Evolutionary conservation across 2,888 invertebrate genomes (phyloP).

Genomic region (Orthonychiurus folsomi): DNA sequence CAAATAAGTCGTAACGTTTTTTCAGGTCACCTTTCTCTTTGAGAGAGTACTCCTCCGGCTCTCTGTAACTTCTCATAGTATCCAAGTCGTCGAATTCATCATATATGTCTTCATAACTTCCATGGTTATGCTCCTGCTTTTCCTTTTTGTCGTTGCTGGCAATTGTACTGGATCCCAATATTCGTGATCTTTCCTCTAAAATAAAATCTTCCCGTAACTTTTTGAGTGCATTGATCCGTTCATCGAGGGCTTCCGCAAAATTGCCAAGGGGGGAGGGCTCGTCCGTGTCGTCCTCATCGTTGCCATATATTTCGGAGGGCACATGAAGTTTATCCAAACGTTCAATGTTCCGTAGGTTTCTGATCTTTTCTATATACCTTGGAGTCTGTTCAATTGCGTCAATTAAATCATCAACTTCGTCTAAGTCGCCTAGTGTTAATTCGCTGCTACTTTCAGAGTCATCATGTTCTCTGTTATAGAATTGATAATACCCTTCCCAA

Average conservation of each 20-base stretch:
- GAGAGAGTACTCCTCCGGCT: background rate
- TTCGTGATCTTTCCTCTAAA: background rate
- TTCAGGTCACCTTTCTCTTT: background rate
- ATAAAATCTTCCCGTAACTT: background rate
- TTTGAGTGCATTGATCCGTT: too few relatives aligned
- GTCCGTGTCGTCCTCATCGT: background rate
- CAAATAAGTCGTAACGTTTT: background rate
- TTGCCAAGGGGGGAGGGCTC: background rate
- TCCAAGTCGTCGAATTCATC: background rate
- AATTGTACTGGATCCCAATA: background rate
- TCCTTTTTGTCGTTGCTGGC: background rate
- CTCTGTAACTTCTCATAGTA: background rate
- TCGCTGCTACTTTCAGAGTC: background rate
- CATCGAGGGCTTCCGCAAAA: background rate
- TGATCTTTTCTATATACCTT: background rate
- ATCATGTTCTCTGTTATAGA: background rate
- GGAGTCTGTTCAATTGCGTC: background rate
- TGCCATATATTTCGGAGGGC: background rate
- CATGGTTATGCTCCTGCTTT: background rate
- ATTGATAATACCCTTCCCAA: background rate
- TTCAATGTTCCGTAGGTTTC: too few relatives aligned
- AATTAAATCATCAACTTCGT: background rate
- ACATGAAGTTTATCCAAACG: background rate
- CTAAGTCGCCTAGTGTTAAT: background rate
- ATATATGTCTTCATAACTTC: background rate